phyloP scores from a whole-genome alignment of 1,140 invertebrate species.

The Probaryconus sp. region DNA sequence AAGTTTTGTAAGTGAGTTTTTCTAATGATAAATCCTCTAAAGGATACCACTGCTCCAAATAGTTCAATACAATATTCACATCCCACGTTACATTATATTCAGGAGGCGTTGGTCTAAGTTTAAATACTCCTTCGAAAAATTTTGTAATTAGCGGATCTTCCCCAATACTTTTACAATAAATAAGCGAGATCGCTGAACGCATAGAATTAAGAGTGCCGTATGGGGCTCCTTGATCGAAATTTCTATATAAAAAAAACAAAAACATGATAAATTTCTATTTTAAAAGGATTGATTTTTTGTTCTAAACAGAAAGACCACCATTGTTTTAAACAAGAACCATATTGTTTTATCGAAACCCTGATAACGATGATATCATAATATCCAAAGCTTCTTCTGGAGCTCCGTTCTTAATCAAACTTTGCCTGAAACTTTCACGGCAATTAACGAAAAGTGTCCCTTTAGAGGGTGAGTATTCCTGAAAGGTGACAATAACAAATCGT shows the following conservation, averaged over 20 bases:
- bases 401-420: slow-evolving; percentile 31
- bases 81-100: slow-evolving; percentile 65
- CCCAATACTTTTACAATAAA: slow-evolving; percentile 18
- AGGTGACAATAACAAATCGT: slow-evolving; percentile 17
- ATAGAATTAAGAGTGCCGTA: slow-evolving; percentile 60
- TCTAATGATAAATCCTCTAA: too few species aligned
- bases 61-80: slow-evolving; percentile 49
- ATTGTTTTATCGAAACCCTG: slow-evolving; percentile 60
- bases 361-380: slow-evolving; percentile 52
- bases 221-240: too few species aligned
- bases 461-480: slow-evolving; percentile 6
- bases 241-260: too few species aligned
- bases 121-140: slow-evolving; percentile 62
- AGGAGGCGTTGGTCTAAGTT: slow-evolving; percentile 49
- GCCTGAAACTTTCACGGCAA: slow-evolving; percentile 51
- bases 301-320: slow-evolving; percentile 32
- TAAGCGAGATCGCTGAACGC: slow-evolving; percentile 48
- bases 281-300: slow-evolving; percentile 11
- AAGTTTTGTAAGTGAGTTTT: too few species aligned
- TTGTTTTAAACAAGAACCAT: slow-evolving; percentile 37
- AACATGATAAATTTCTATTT: too few species aligned
- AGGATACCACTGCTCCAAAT: too few species aligned
- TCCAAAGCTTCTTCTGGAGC: slow-evolving; percentile 36
- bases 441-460: not conserved
- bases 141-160: slow-evolving; percentile 48